Percentiles rank a stretch among this genome's conserved stretches.
Evolutionary conservation across 2,888 invertebrate genomes (phyloP).

Genomic region (Brachyopa scutellaris): DNA sequence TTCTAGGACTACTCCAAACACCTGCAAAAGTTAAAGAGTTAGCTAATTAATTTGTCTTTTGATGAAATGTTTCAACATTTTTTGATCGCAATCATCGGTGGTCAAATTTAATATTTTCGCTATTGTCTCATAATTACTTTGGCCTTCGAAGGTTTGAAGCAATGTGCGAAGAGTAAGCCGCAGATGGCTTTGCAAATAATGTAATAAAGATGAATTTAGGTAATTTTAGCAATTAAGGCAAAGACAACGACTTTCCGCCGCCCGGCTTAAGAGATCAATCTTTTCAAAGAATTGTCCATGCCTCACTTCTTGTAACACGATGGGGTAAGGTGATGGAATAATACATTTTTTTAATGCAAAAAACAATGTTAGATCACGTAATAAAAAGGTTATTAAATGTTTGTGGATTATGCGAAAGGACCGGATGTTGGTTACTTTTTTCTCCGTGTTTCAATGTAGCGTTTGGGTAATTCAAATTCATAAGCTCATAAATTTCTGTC

Average conservation of each 20-base stretch:
- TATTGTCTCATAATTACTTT: conserved; percentile 19
- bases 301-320: background rate
- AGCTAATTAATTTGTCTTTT: too few relatives aligned
- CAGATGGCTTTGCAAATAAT: background rate
- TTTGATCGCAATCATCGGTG: background rate
- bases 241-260: background rate
- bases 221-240: background rate
- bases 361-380: too few relatives aligned
- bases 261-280: conserved; percentile 1
- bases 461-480: too few relatives aligned
- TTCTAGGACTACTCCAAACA: background rate
- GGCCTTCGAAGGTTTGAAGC: background rate
- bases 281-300: background rate
- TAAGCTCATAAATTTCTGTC: too few relatives aligned
- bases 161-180: background rate
- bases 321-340: background rate
- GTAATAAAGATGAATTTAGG: conserved; percentile 14
- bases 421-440: too few relatives aligned
- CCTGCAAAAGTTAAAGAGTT: background rate
- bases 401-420: too few relatives aligned
- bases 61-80: background rate
- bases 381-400: too few relatives aligned
- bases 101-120: conserved; percentile 5
- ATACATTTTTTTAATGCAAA: too few relatives aligned
- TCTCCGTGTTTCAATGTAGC: too few relatives aligned